Base-by-base conservation (phyloP, 2,797 vertebrate species). In the Anableps anableps region DNA sequence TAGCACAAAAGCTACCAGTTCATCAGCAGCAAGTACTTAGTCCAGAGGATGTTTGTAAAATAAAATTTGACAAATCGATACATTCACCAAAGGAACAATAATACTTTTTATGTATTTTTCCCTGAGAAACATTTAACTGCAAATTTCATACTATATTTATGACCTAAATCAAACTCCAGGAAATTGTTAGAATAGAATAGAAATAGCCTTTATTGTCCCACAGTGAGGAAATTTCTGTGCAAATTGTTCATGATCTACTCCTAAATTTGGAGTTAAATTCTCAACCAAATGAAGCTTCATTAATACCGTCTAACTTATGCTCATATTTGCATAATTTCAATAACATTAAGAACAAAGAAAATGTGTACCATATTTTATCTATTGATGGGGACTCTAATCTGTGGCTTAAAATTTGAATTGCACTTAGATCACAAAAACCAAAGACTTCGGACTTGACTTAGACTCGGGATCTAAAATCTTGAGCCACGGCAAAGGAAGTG, bases 71-170 rank as follows among this genome's bases (percentile, higher is more conserved):
- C n/a, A 45, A 38, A 71, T 53, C n/a, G 50, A 23, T 1, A 43
- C 55, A 75, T 76, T 85, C 80, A 84, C 41, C 29, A 82, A n/a
- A 81, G 31, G 68, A 72, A 73, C 47, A 71, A 47, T 29, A 76
- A 23, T 2, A 58, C 0, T 38, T 16, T 41, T 83, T 75, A 36
- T 26, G 0, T 31, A 16, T 29, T 71, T 45, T 9, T 17, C 14
- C 6, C 26, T 9, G 14, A 29, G 16, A 47, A 45, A 71, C 13
- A 17, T 71, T 71, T 17, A 17, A 71, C 13, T 17, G 5, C 2
- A 71, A 45, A 71, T 45, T 70, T 71, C 47, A 26, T 53, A 4
- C 38, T 43, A 26, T 51, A 11, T 70, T 23, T 71, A 7, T 38
- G 34, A 53, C 68, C 38, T 16, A 70, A 43, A 45, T 45, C 9